Evolutionary conservation across 2,797 vertebrate genomes (phyloP), one percentile per base, ranked within the genome.

Genomic region (Hippocampus kuda): DNA sequence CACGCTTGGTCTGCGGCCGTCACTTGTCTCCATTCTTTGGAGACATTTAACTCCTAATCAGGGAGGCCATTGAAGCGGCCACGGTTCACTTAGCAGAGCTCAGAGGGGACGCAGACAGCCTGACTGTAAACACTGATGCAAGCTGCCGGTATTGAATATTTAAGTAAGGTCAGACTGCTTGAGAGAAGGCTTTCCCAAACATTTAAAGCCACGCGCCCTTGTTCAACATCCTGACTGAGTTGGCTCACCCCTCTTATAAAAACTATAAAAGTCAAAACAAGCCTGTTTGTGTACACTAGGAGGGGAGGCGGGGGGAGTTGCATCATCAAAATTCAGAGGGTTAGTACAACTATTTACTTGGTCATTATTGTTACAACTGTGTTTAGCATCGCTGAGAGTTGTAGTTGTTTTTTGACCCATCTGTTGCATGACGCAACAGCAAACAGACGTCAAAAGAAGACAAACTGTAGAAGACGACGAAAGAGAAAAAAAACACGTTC

Each of bases 1-100:
- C 75, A 78, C 42, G 70, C 75, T 71, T 62, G 42, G 65, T 73
- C 79, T 71, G 63, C 34, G 44, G n/a, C 63, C 63, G 44, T 65
- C 63, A 65, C 63, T 65, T 65, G 63, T 77, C 80, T 75, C 65
- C 68, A 71, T 76, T 72, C 69, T 69, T 66, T 42, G 67, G 67
- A 75, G 71, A 68, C 1, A 0, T 67, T 74, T 61, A 81, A 79
- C 70, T 70, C 59, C 9, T 30, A 71, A 64, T 68, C 62, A 78
- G 63, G 61, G 57, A 60, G 70, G 59, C 41, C 30, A 57, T 56
- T 57, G 68, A 4, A 13, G 34, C 61, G 68, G 72, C n/a, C 51
- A 7, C 5, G 51, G 66, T 68, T 64, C 61, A 46, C 63, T 65
- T 48, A 10, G 22, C 49, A 20, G 26, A 41, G 48, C 48, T n/a